A percentile compares a stretch with the other conserved stretches of the same genome.
phyloP scores from a whole-genome alignment of 2,797 vertebrate species.

The Myotis pilosus region DNA sequence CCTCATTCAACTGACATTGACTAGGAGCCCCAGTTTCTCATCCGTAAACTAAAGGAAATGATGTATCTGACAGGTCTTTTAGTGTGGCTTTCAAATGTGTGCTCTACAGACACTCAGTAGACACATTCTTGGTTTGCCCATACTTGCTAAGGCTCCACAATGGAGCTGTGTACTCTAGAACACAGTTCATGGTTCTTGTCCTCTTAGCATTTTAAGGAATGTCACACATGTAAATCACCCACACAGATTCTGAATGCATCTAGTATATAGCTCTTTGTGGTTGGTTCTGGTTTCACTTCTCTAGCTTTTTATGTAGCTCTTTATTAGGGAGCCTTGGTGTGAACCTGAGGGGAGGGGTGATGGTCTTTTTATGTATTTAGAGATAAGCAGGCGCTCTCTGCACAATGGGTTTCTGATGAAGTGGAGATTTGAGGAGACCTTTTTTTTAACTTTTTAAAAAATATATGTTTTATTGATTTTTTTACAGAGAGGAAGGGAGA shows the following conservation, averaged over 20 bases:
- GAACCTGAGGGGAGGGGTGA: not conserved
- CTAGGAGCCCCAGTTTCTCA: not conserved
- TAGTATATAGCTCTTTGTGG: not conserved
- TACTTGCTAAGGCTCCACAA: not conserved
- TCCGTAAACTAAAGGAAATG: not conserved
- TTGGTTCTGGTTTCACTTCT: constrained; percentile 59
- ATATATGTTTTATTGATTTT: too few species aligned
- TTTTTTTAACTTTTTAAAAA: not conserved
- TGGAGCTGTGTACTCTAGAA: not conserved
- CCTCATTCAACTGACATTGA: not conserved
- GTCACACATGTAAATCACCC: not conserved
- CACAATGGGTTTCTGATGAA: not conserved
- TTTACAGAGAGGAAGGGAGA: too few species aligned
- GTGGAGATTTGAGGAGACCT: not conserved
- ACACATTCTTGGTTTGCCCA: not conserved
- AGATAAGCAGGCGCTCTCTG: not conserved
- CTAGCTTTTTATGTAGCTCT: not conserved
- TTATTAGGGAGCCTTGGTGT: not conserved
- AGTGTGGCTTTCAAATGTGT: not conserved
- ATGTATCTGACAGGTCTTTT: not conserved
- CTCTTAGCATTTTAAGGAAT: constrained; percentile 34
- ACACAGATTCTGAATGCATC: not conserved
- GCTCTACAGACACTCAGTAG: not conserved
- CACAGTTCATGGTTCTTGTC: not conserved
- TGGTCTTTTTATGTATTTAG: not conserved